Evolutionary conservation across 2,888 invertebrate species (phyloP).

Genomic region (Plagodis pulveraria): DNA sequence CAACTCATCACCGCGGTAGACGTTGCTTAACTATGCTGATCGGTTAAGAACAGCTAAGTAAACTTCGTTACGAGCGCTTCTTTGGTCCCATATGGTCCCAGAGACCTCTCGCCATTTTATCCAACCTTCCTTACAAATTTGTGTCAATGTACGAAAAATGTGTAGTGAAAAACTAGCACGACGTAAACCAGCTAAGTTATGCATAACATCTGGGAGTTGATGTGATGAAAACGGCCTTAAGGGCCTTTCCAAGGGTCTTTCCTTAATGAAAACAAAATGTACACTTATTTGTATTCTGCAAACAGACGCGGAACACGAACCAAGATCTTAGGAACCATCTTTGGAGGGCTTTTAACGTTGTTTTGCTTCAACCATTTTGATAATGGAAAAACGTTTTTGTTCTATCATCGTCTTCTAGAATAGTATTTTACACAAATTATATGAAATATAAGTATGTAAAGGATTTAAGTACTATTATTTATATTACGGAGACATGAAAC

Average conservation of each 20-base stretch:
- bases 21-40: too few species aligned
- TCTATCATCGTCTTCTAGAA: too few species aligned
- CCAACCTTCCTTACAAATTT: too few species aligned
- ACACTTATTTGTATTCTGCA: constrained; percentile 12
- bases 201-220: constrained; percentile 6
- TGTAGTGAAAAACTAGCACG: background rate
- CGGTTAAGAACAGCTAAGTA: too few species aligned
- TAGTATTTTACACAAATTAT: too few species aligned
- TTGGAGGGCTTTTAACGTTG: background rate
- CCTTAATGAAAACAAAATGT: constrained; percentile 19
- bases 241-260: constrained; percentile 3
- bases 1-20: too few species aligned
- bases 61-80: too few species aligned
- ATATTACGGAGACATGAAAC: too few species aligned
- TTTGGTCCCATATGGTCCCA: too few species aligned
- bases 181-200: constrained; percentile 7
- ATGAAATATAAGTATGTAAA: too few species aligned
- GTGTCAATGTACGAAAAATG: background rate
- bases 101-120: too few species aligned
- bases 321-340: background rate
- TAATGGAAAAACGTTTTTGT: background rate
- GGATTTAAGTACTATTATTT: too few species aligned
- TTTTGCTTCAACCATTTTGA: background rate
- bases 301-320: constrained; percentile 4
- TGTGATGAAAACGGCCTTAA: constrained; percentile 1